A percentile compares a stretch with the other conserved stretches of the same genome.
Conservation (phyloP, 2,797 vertebrate species). For the Chelon auratus region DNA sequence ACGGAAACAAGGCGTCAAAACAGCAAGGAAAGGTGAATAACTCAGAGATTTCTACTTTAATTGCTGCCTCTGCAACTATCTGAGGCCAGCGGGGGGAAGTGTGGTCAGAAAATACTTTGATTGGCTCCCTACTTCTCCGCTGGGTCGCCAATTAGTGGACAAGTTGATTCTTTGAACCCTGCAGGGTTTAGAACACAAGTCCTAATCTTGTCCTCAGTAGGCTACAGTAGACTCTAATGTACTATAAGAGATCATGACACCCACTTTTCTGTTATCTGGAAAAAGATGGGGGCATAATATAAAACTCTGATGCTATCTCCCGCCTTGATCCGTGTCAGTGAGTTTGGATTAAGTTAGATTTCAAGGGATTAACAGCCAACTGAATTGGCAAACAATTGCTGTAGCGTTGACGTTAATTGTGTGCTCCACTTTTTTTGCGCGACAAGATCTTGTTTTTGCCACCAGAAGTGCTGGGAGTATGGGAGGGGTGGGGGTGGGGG, state of each 20-base stretch:
- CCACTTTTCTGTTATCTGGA: conserved; percentile 38
- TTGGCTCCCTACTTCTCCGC: conserved; percentile 77
- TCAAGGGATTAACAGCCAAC: conserved; percentile 77
- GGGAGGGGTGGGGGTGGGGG: conserved; percentile 26
- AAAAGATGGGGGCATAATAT: conserved; percentile 53
- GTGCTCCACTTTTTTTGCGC: conserved; percentile 71
- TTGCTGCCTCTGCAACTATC: conserved; percentile 81
- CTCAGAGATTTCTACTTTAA: conserved; percentile 73
- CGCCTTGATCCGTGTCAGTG: conserved; percentile 50
- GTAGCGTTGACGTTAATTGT: conserved; percentile 84
- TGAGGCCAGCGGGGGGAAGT: conserved; percentile 65
- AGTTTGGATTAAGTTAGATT: conserved; percentile 79
- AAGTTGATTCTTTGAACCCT: conserved; percentile 80
- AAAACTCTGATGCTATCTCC: conserved; percentile 59
- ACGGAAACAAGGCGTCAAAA: conserved; percentile 58
- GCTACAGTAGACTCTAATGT: conserved; percentile 70
- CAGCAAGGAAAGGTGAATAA: conserved; percentile 69
- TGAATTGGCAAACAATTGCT: conserved; percentile 79
- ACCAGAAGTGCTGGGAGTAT: conserved; percentile 60
- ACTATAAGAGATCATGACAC: conserved; percentile 64
- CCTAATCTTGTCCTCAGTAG: conserved; percentile 74
- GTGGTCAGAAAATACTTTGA: conserved; percentile 71
- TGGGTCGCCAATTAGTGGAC: conserved; percentile 86
- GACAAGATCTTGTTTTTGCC: conserved; percentile 83
- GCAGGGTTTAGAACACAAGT: conserved; percentile 73